Evolutionary conservation across 53 echinoderm and acorn worm genomes (phyloP).

Genomic region (Astropecten irregularis): DNA sequence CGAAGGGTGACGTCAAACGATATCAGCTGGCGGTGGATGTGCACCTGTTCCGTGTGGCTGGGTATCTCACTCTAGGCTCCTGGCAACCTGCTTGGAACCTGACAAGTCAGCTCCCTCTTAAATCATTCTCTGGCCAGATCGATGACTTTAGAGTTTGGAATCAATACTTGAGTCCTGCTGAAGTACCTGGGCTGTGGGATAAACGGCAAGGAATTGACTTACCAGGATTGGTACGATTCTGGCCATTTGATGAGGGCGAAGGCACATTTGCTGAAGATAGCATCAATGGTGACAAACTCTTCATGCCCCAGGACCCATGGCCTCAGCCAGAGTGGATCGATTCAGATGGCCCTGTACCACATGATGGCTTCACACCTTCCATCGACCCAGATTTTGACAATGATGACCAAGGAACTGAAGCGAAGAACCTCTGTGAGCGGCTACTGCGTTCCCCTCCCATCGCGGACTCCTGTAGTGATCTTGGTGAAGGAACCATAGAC

Average conservation of each 20-base stretch:
- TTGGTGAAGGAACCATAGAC: constrained; percentile 55
- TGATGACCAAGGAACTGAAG: constrained; percentile 17
- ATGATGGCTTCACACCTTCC: constrained; percentile 2
- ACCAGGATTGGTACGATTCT: constrained; percentile 56
- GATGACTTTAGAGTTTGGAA: constrained; percentile 90
- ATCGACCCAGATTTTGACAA: constrained; percentile 42
- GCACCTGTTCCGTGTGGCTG: constrained; percentile 62
- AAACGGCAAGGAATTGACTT: constrained; percentile 37
- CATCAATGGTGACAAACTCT: constrained; percentile 51
- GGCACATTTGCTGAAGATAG: constrained; percentile 65
- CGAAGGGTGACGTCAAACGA: constrained; percentile 55
- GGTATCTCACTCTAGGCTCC: constrained; percentile 81
- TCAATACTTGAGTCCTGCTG: constrained; percentile 69
- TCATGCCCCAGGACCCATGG: constrained; percentile 76
- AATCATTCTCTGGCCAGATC: constrained; percentile 66
- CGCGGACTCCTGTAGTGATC: constrained; percentile 51
- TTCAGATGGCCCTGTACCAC: constrained; percentile 69
- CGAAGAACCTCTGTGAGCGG: constrained; percentile 51
- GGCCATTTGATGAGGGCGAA: constrained; percentile 92
- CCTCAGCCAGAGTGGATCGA: constrained; percentile 72
- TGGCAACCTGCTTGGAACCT: constrained; percentile 74
- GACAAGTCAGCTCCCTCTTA: constrained; percentile 57
- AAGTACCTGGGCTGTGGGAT: constrained; percentile 71
- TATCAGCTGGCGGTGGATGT: constrained; percentile 31
- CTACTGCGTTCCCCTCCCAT: constrained; percentile 63